These are phyloP conservation scores for Lordiphosa clarofinis DNA, from an alignment of 1,140 invertebrate genomes.

Conservation along the genomic window DNA sequence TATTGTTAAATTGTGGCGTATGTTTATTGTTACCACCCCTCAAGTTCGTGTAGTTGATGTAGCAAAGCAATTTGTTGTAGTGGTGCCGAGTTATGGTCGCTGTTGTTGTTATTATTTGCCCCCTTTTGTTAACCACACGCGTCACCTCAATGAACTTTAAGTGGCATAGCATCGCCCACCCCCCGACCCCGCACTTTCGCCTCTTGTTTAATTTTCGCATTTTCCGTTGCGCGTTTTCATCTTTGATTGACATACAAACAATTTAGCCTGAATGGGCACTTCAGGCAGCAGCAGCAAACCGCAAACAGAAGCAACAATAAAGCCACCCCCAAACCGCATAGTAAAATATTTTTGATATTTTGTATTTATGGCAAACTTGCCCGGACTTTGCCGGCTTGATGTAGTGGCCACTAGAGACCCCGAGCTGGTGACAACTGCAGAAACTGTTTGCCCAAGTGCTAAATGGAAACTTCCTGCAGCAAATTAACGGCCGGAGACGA, in stretches of 20 bases:
- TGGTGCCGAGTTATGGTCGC: slow-evolving; percentile 49
- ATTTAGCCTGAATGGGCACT: slow-evolving; percentile 76
- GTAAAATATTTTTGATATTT: slow-evolving; percentile 68
- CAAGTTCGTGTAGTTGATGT: slow-evolving; percentile 29
- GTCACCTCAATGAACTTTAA: slow-evolving; percentile 65
- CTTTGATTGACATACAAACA: slow-evolving; percentile 78
- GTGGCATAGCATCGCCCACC: slow-evolving; percentile 33
- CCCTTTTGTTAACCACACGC: slow-evolving; percentile 46
- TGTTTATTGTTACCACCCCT: slow-evolving; percentile 59
- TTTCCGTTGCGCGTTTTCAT: slow-evolving; percentile 75
- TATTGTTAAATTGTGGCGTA: slow-evolving; percentile 48
- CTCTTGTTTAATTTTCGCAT: slow-evolving; percentile 73
- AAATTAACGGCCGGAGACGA: slow-evolving; percentile 58
- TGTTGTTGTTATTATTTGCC: slow-evolving; percentile 14
- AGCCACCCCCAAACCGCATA: slow-evolving; percentile 44
- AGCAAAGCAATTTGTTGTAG: slow-evolving; percentile 62
- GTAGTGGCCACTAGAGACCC: slow-evolving; percentile 48
- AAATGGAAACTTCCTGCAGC: slow-evolving; percentile 73
- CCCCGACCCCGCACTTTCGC: background rate
- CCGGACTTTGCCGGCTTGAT: slow-evolving; percentile 32
- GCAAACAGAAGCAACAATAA: slow-evolving; percentile 57
- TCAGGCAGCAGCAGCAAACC: slow-evolving; percentile 55
- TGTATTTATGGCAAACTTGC: slow-evolving; percentile 60
- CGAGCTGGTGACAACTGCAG: slow-evolving; percentile 65
- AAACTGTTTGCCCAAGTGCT: slow-evolving; percentile 72